These are phyloP conservation scores for Nothoprocta perdicaria DNA, from an alignment of 2,113 vertebrate genomes.

Conservation along the genomic window DNA sequence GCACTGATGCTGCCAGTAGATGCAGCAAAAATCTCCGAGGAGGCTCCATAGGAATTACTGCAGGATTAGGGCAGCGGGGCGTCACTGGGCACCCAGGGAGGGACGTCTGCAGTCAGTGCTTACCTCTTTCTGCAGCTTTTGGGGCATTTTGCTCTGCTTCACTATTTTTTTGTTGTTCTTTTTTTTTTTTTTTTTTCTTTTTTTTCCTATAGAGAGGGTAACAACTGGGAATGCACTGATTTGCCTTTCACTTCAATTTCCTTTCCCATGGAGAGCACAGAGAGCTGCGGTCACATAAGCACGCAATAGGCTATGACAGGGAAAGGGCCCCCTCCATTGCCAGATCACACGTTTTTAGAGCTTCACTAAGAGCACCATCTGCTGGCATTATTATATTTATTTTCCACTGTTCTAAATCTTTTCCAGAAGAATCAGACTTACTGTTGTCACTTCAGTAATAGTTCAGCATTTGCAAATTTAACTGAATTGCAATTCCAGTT, in stretches of 20 bases:
- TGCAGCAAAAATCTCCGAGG: conserved; percentile 39
- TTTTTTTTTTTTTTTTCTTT: not conserved
- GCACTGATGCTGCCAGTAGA: not conserved
- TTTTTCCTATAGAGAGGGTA: conserved; percentile 12
- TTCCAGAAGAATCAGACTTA: not conserved
- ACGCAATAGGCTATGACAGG: not conserved
- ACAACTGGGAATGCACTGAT: conserved; percentile 37
- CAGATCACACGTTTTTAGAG: not conserved
- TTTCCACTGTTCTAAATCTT: conserved; percentile 20
- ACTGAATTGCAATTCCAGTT: not conserved
- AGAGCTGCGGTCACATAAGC: not conserved
- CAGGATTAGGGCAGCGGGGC: conserved; percentile 7
- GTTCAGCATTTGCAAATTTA: not conserved
- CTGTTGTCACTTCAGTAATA: not conserved
- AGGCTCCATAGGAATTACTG: conserved; percentile 17
- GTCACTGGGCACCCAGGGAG: not conserved
- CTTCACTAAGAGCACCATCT: conserved; percentile 56
- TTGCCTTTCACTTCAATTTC: not conserved
- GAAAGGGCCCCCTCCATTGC: conserved; percentile 5
- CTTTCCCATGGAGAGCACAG: not conserved
- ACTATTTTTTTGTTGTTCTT: not conserved
- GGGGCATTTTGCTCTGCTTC: conserved; percentile 62
- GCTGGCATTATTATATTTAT: conserved; percentile 9
- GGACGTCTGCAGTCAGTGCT: conserved; percentile 31
- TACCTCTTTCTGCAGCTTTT: conserved; percentile 65